Base-by-base conservation (phyloP, 2,113 vertebrate genomes). In the Promerops cafer region DNA sequence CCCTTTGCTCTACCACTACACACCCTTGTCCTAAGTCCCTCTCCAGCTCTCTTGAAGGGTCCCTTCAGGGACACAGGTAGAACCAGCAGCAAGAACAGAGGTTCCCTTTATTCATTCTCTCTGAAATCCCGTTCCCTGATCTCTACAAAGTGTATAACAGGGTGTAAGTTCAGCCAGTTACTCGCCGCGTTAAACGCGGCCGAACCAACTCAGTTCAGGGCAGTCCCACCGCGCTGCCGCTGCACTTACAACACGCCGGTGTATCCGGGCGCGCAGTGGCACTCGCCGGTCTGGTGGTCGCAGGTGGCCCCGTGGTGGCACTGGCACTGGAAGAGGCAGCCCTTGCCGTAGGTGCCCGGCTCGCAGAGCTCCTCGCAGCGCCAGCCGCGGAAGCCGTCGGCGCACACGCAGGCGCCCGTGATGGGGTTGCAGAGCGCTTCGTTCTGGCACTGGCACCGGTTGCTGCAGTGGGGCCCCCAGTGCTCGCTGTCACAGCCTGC, bases 391-490 rank as follows among this genome's bases (percentile, higher is more conserved):
- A 98, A 99, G 28, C 99, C 99, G 1, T 99, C 98, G 0, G 99
- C 98, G 56, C 99, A 99, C 76, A 99, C 99, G 35, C 99, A 99
- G 91, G 99, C 99, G 0, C 99, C 99, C 1, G 99, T 99, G 98
- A 99, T 99, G 96, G 99, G 99, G 98, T 99, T 99, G 97, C 99
- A 99, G 94, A 99, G 98, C 13, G 99, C 99, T 22, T 97, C 99
- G 4, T 99, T 99, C 97, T 98, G 99, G 86, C 99, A 99, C 95
- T 99, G 99, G 97, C 99, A 99, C 8, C 99, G 98, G 96, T 99
- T 99, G 97, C 99, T 99, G 98, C 99, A 99, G 83, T 99, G 99
- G 16, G 99, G 99, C 3, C 99, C 99, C 99, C 99, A 99, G 98
- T 98, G 99, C 93, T 99, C 99, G 21, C 99, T 99, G 93, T 99